Evolutionary conservation across 2,888 invertebrate species (phyloP), one percentile per base, ranked within the genome.

Genomic region (Endotricha flammealis): DNA sequence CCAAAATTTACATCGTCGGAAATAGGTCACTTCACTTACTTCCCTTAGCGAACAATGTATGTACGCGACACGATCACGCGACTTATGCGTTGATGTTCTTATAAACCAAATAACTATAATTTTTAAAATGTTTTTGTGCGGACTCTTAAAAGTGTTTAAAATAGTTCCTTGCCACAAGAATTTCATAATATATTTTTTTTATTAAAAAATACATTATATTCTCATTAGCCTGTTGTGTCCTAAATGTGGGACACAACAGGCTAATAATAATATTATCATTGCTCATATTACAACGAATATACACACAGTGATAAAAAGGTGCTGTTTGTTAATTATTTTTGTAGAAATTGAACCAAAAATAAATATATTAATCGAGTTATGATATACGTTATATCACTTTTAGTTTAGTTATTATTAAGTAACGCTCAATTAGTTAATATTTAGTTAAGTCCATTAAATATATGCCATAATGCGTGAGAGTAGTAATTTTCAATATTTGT

Each of bases 271-370:
- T 33, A 16, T 25, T 23, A 14, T 36, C 40, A 45, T 23, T 28
- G 38, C 22, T 36, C 35, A 47, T 33, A 32, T 39, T 40, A 67
- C 72, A 77, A 71, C 77, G 74, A 77, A 69, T 58, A 22, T 52
- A 50, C 51, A 56, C 49, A 59, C 67, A 66, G 78, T 77, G 78
- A 77, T 76, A 71, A 47, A 43, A 58, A 61, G 81, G 82, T 82
- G 82, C 82, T 81, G 72, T 65, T 54, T 65, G 63, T 73, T 73
- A 52, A 49, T 63, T 72, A 68, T 59, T 65, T 65, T 64, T 68
- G 63, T 78, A 73, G 64, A 68, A 63, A 69, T 66, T 68, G 73
- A 73, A 77, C 82, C 82, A 81, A 81, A 82, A 76, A 76, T 68
- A 68, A n/a, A 33, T 35, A 35, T 35, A 22, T 34, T 67, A n/a